Evolutionary conservation across 2,113 vertebrate genomes (phyloP).

Genomic region (Hystrix brachyura): DNA sequence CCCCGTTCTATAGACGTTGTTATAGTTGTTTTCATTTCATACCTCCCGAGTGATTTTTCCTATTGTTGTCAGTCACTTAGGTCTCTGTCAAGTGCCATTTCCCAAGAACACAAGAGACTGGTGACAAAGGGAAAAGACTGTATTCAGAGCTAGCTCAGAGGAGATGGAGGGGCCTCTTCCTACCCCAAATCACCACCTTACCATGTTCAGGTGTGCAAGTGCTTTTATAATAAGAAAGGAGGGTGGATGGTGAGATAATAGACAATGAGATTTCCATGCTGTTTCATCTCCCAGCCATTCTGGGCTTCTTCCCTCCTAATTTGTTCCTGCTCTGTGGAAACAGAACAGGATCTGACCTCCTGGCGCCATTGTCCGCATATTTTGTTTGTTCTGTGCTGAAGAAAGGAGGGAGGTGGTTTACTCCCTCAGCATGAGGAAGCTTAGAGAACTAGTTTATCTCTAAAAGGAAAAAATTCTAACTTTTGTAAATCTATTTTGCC

Average conservation of each 20-base stretch:
- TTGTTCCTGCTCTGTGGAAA: background rate
- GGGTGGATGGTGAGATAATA: background rate
- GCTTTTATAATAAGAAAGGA: background rate
- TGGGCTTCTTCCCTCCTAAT: background rate
- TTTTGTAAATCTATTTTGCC: background rate
- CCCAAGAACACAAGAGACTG: background rate
- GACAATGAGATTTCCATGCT: background rate
- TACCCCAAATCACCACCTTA: background rate
- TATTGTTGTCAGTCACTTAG: background rate
- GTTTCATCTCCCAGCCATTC: background rate
- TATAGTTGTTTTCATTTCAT: background rate
- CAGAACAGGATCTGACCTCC: background rate
- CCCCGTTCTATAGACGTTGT: background rate
- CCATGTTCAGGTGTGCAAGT: background rate
- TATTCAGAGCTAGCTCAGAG: background rate
- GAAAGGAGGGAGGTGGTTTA: background rate
- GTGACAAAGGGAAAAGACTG: background rate
- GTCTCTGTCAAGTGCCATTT: background rate
- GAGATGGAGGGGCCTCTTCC: background rate
- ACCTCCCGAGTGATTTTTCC: background rate
- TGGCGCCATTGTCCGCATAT: background rate
- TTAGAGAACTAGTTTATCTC: background rate
- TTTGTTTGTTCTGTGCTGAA: background rate
- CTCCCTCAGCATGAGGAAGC: background rate
- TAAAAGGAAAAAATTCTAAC: background rate